phyloP scores from a whole-genome alignment of 2,797 vertebrate species.

The Etheostoma nigrum region DNA sequence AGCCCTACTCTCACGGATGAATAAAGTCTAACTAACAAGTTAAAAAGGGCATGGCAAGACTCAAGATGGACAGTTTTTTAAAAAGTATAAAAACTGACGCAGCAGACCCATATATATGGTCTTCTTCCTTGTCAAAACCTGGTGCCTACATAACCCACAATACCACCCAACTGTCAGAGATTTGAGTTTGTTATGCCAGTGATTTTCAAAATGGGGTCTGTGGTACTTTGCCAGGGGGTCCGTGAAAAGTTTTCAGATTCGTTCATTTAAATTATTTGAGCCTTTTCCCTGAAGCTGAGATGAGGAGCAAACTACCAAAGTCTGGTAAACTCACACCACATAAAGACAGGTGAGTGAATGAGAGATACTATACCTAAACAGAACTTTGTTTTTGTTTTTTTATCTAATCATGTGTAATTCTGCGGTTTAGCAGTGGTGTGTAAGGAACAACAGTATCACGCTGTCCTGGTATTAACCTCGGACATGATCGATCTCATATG shows the following conservation, averaged over 20 bases:
- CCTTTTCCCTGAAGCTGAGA: background rate
- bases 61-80: background rate
- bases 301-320: background rate
- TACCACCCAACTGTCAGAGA: background rate
- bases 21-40: background rate
- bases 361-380: background rate
- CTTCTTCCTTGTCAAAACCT: background rate
- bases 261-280: background rate
- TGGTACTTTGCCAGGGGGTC: too few species aligned
- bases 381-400: background rate
- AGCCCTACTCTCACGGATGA: background rate
- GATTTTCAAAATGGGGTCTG: too few species aligned
- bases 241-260: too few species aligned
- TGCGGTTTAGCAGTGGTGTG: background rate
- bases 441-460: slow-evolving; percentile 9
- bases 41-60: background rate
- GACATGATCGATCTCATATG: background rate
- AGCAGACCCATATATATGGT: background rate
- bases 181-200: background rate
- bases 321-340: background rate
- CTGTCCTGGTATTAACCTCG: slow-evolving; percentile 3
- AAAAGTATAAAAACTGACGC: too few species aligned
- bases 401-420: background rate
- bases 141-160: background rate
- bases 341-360: background rate